A percentile compares a stretch with the other conserved stretches of the same genome.
phyloP scores from a whole-genome alignment of 2,797 vertebrate genomes.

The Protosalanx chinensis region DNA sequence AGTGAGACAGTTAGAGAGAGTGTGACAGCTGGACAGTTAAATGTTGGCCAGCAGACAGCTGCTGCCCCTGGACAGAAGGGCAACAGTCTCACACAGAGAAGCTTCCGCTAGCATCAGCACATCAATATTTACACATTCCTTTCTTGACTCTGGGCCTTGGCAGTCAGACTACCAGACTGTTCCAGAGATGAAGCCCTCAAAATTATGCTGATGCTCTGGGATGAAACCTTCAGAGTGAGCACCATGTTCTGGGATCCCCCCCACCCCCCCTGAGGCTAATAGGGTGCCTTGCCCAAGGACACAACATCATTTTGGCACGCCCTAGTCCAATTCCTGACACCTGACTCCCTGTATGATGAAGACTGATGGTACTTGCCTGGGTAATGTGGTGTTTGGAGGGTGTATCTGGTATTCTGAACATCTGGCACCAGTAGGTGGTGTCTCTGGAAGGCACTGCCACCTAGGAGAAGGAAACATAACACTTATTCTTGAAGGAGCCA shows the following conservation, averaged over 20 bases:
- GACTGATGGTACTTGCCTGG: slow-evolving; percentile 70
- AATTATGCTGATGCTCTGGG: not conserved
- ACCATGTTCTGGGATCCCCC: no score
- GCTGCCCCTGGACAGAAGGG: slow-evolving; percentile 36
- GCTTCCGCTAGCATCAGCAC: slow-evolving; percentile 23
- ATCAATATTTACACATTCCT: slow-evolving; percentile 55
- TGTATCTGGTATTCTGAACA: slow-evolving; percentile 80
- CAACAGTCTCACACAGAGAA: slow-evolving; percentile 34
- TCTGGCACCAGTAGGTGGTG: slow-evolving; percentile 87
- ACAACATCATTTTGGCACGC: no score
- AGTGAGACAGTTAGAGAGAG: slow-evolving; percentile 29
- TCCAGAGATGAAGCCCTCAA: slow-evolving; percentile 7
- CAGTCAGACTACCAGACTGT: no score
- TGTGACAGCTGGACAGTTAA: slow-evolving; percentile 36
- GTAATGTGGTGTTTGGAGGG: slow-evolving; percentile 80
- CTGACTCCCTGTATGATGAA: no score
- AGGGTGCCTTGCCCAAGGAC: no score
- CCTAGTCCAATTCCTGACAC: no score
- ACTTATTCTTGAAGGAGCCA: no score
- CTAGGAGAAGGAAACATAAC: slow-evolving; percentile 55
- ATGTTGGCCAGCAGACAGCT: slow-evolving; percentile 42
- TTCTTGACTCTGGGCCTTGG: not conserved
- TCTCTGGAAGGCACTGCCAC: slow-evolving; percentile 82
- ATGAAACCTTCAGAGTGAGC: slow-evolving; percentile 10
- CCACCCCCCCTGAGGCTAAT: no score